phyloP scores from a whole-genome alignment of 2,888 invertebrate species.

The Dione vanillae region DNA sequence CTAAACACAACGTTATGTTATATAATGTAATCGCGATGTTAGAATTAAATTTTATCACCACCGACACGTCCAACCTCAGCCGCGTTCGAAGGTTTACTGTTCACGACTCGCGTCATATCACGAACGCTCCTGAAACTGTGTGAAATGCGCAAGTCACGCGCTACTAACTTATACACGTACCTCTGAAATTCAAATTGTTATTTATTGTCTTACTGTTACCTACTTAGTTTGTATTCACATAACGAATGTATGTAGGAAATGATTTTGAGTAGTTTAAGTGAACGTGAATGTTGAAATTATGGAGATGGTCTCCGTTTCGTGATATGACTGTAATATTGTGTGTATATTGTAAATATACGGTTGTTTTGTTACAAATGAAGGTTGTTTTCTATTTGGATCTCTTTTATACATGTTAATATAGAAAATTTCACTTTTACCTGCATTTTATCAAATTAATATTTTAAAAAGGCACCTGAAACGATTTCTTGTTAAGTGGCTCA shows the following conservation, averaged over 20 bases:
- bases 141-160: constrained; percentile 82
- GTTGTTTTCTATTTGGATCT: too few species aligned
- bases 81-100: constrained; percentile 65
- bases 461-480: too few species aligned
- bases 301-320: background rate
- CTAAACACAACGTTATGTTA: constrained; percentile 69
- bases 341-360: too few species aligned
- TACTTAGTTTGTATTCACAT: constrained; percentile 55
- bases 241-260: constrained; percentile 49
- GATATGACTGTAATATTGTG: background rate
- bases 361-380: too few species aligned
- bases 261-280: constrained; percentile 16
- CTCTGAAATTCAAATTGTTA: constrained; percentile 47
- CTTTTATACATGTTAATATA: too few species aligned
- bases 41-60: constrained; percentile 52
- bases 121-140: constrained; percentile 61
- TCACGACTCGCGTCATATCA: constrained; percentile 59
- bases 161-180: constrained; percentile 56
- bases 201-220: constrained; percentile 55
- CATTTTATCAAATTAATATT: too few species aligned
- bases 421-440: too few species aligned
- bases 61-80: constrained; percentile 57
- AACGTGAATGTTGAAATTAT: background rate
- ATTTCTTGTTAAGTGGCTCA: too few species aligned
- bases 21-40: constrained; percentile 71